These are phyloP conservation scores for Amiota minor DNA, from an alignment of 2,888 invertebrate species.

Conservation along the genomic window DNA sequence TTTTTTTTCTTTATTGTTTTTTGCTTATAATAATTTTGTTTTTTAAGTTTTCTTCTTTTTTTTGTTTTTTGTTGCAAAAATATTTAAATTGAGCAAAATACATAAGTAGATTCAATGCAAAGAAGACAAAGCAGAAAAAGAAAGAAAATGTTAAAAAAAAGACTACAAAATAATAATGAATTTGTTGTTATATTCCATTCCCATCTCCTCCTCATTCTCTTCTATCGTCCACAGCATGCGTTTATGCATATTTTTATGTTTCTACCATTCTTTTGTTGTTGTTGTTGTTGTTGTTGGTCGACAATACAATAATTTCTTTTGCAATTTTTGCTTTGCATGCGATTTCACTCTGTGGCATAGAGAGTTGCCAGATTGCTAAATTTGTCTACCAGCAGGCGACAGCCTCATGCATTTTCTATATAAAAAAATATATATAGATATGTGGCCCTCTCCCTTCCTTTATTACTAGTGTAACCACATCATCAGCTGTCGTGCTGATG, in stretches of 20 bases:
- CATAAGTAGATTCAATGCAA: not conserved
- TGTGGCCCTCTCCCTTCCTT: no score
- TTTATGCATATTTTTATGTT: no score
- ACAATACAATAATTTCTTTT: not conserved
- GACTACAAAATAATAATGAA: not conserved
- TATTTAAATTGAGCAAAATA: not conserved
- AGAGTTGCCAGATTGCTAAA: slow-evolving; percentile 7
- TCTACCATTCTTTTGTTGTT: not conserved
- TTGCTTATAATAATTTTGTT: no score
- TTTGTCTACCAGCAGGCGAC: no score
- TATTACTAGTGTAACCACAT: no score
- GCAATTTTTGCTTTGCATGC: not conserved
- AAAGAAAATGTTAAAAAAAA: not conserved
- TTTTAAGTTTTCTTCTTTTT: not conserved
- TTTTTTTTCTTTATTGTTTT: not conserved
- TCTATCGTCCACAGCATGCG: no score
- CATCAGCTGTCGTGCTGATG: no score
- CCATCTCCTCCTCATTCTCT: no score
- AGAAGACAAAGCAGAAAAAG: not conserved
- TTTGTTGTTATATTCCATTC: no score
- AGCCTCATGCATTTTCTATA: no score
- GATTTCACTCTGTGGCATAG: not conserved
- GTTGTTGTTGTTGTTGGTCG: not conserved
- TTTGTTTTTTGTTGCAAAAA: not conserved
- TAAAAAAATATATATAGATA: no score